Evolutionary conservation across 2,797 vertebrate genomes (phyloP), one percentile per base, ranked within the genome.

Genomic region (Rhabdomys pumilio): DNA sequence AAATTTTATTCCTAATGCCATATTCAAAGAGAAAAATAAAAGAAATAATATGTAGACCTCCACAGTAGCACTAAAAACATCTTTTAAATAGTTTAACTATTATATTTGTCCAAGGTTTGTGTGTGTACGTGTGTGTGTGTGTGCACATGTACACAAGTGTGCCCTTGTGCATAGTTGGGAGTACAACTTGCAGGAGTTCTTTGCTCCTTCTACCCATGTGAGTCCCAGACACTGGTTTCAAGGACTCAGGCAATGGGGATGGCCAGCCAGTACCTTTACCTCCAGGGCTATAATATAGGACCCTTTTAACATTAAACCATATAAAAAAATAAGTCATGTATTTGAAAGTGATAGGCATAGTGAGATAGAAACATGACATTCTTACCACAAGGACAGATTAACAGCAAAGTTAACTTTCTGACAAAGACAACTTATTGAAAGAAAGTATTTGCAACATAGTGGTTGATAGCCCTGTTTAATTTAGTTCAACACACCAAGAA

Each of bases 291-390:
- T 65, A 44, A 65, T 65, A 65, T 85, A 47, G 3, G 19, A 67
- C 2, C 2, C 26, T 84, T 44, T 41, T 31, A 84, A 31, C 26
- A 31, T 34, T 63, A 65, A 47, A 20, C 22, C 47, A 86, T 2
- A 26, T 59, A 47, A 41, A 90, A 89, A 53, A 80, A 38, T 34
- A 86, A 89, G n/a, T 19, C 34, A 81, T 86, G 91, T 80, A 55
- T 20, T 87, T 91, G 76, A 91, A 47, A 59, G 20, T 41, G 31
- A 89, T 53, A n/a, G 67, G 80, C 86, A 29, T 50, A 17, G 76
- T 8, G 31, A 92, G 92, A 86, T 22, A 93, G 47, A 63, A 75
- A 63, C 87, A 12, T 84, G 86, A 41, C 83, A 90, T 47, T 69
- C 17, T 63, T 50, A 57, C 17, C 50, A 3, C 63, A 19, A 55